Evolutionary conservation across 1,140 invertebrate species (phyloP), one percentile per base, ranked within the genome.

Genomic region (Aphis gossypii): DNA sequence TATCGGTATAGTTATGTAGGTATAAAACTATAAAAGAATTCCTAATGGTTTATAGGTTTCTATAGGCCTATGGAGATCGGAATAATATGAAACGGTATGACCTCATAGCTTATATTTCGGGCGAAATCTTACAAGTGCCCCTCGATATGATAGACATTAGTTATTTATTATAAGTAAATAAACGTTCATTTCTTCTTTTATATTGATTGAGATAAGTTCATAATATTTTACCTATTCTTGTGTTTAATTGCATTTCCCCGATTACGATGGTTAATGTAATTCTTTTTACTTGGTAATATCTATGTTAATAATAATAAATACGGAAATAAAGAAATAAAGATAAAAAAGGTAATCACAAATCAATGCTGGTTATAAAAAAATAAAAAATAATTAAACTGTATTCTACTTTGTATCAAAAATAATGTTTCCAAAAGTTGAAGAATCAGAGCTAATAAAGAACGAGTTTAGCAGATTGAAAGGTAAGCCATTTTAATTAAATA

Each of bases 381-480:
- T 6, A n/a, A n/a, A 18, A 76, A 20, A 18, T 18, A 76, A n/a
- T n/a, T n/a, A n/a, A 76, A 76, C 11, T 18, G 6, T 18, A 68
- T 76, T 35, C n/a, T 76, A 76, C 60, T n/a, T 76, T 48, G 2
- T 8, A 51, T 18, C 46, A 14, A 44, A n/a, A 87, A 38, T 23
- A 88, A 88, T 88, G 87, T 21, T 51, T 88, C 48, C 87, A 46
- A 54, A 89, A 89, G 38, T 56, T 1, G 56, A 68, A 68, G 35
- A 14, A 30, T 90, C 89, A 9, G 25, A 90, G 25, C 51, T 90
- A 68, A 90, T 90, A 35, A 44, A 68, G n/a, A 90, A 90, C 14
- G 89, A 90, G 38, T 90, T 90, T 90, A 18, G 1, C 20, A 60
- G 89, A 68, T 44, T 90, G 14, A 90, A 68, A 60, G 89, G 89